Percentiles rank a stretch among this genome's conserved stretches.
Conservation (phyloP, 2,888 invertebrate species). For the Acrocyrtus sp. region DNA sequence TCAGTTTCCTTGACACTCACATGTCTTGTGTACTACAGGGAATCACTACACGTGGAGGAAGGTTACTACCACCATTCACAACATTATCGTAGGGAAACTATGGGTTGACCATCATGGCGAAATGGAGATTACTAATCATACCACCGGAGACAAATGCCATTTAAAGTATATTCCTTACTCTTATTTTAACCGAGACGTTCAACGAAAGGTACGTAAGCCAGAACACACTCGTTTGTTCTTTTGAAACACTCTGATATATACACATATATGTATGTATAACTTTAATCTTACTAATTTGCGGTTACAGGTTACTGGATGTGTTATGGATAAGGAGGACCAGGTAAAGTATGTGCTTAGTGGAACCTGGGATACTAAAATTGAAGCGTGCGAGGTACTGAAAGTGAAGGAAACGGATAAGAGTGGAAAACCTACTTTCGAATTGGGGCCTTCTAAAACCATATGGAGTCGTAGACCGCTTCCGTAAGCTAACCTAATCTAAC, state of each 20-base stretch:
- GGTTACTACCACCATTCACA: slow-evolving; percentile 98
- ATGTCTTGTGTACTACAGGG: no score
- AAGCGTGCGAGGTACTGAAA: slow-evolving; percentile 88
- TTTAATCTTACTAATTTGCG: no score
- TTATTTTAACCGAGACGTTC: slow-evolving; percentile 96
- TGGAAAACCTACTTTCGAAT: slow-evolving; percentile 89
- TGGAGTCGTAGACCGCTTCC: slow-evolving; percentile 88
- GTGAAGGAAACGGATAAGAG: slow-evolving; percentile 73
- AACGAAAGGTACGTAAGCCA: slow-evolving; percentile 78
- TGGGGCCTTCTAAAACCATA: slow-evolving; percentile 83
- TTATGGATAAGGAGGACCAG: slow-evolving; percentile 70
- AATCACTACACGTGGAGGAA: slow-evolving; percentile 98
- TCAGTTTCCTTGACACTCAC: no score
- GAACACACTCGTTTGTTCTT: no score
- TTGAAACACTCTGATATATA: no score
- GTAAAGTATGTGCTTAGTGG: slow-evolving; percentile 79
- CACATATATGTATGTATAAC: no score
- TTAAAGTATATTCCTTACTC: slow-evolving; percentile 98
- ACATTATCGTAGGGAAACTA: slow-evolving; percentile 98
- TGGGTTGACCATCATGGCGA: slow-evolving; percentile 99
- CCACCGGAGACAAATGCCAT: slow-evolving; percentile 91
- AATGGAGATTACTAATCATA: slow-evolving; percentile 95
- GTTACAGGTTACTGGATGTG: slow-evolving; percentile 76
- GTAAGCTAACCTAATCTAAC: slow-evolving; percentile 67
- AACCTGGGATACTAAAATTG: slow-evolving; percentile 96